Evolutionary conservation across 2,888 invertebrate genomes (phyloP).

Genomic region (Pseudococcus viburni): DNA sequence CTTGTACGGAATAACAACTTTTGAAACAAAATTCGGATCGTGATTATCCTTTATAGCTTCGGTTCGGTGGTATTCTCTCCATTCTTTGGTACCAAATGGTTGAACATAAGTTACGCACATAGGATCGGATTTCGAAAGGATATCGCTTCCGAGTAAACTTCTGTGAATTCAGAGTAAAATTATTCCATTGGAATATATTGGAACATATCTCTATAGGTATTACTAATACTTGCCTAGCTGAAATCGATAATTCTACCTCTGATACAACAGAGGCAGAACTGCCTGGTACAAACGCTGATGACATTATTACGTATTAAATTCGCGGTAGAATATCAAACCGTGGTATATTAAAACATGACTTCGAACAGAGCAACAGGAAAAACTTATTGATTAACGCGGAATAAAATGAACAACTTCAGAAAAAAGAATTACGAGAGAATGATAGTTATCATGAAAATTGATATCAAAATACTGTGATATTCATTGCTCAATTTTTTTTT

Average conservation of each 20-base stretch:
- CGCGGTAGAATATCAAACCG: not conserved
- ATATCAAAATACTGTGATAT: too few species aligned
- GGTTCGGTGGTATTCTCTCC: slow-evolving; percentile 72
- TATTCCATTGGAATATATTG: too few species aligned
- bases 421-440: not conserved
- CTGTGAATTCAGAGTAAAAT: slow-evolving; percentile 69
- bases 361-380: not conserved
- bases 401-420: not conserved
- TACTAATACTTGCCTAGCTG: slow-evolving; percentile 69
- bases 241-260: slow-evolving; percentile 70
- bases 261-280: slow-evolving; percentile 68
- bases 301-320: not conserved
- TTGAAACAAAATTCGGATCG: slow-evolving; percentile 74
- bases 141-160: slow-evolving; percentile 72
- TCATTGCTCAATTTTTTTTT: not conserved
- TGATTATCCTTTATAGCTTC: slow-evolving; percentile 73
- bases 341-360: not conserved
- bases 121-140: slow-evolving; percentile 75
- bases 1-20: slow-evolving; percentile 74
- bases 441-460: too few species aligned
- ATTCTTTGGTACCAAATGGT: slow-evolving; percentile 71
- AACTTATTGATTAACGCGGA: too few species aligned
- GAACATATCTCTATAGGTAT: not conserved
- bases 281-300: slow-evolving; percentile 60
- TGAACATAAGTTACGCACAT: slow-evolving; percentile 73